A percentile compares a stretch with the other conserved stretches of the same genome.
Conservation (phyloP, 1,140 invertebrate genomes). For the Bombus difficillimus region DNA sequence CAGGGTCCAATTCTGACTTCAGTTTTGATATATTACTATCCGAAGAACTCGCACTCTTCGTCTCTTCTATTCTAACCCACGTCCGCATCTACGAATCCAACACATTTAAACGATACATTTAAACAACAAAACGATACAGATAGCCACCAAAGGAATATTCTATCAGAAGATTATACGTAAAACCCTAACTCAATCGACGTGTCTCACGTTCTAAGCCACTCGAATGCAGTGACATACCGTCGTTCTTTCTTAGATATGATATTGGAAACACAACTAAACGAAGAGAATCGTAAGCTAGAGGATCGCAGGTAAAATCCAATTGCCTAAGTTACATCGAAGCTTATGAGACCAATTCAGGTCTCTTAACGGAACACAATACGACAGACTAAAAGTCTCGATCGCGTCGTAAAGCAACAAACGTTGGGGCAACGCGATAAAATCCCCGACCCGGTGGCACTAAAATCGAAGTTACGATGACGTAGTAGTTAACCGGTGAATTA, state of each 20-base stretch:
- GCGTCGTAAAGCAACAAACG: not conserved
- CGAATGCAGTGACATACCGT: too few relatives aligned
- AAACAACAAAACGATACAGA: too few relatives aligned
- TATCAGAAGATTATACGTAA: too few relatives aligned
- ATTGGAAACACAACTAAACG: too few relatives aligned
- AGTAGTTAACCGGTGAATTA: conserved; percentile 20
- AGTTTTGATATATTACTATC: not conserved
- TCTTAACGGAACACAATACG: not conserved
- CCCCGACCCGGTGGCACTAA: not conserved
- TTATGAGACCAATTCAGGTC: not conserved
- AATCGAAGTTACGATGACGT: conserved; percentile 7
- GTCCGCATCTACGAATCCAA: too few relatives aligned
- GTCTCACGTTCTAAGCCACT: too few relatives aligned
- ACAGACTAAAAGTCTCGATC: not conserved
- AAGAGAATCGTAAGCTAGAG: not conserved
- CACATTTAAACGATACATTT: too few relatives aligned
- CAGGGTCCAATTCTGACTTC: not conserved
- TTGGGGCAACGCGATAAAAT: conserved; percentile 1
- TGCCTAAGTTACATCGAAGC: not conserved
- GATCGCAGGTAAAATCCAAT: not conserved
- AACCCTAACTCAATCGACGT: too few relatives aligned
- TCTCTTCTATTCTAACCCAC: too few relatives aligned
- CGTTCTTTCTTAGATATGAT: too few relatives aligned
- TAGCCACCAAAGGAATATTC: too few relatives aligned
- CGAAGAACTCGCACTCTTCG: not conserved